Evolutionary conservation across 2,797 vertebrate genomes (phyloP).

Genomic region (Atherinosoma microstoma): DNA sequence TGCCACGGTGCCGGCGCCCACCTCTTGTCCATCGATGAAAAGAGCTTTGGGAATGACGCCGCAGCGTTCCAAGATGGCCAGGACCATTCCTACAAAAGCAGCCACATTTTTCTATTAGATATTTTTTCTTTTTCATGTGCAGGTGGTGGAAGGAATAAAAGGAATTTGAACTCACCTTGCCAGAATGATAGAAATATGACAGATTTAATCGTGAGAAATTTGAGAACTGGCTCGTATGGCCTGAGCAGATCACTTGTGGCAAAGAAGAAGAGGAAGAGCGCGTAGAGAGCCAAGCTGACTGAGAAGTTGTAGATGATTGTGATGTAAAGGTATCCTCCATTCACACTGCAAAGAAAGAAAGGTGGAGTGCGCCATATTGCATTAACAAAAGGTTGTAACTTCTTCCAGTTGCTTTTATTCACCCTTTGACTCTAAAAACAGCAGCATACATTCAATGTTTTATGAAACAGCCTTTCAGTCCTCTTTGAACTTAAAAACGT

Average conservation of each 20-base stretch:
- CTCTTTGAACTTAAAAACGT: conserved; percentile 20
- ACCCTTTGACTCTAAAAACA: conserved; percentile 1
- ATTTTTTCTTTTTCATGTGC: neutral
- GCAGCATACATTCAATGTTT: neutral
- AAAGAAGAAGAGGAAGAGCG: conserved; percentile 95
- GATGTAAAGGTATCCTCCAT: conserved; percentile 94
- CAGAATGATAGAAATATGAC: conserved; percentile 98
- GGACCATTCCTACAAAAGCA: conserved; percentile 85
- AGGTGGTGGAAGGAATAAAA: neutral
- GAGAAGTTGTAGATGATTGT: conserved; percentile 96
- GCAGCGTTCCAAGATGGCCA: conserved; percentile 93
- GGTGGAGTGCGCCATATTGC: neutral
- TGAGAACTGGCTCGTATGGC: conserved; percentile 92
- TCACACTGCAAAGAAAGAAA: conserved; percentile 80
- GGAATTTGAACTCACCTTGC: conserved; percentile 85
- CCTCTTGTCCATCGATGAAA: conserved; percentile 84
- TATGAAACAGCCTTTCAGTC: neutral
- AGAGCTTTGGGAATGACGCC: conserved; percentile 91
- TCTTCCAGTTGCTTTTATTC: neutral
- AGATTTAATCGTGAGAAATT: conserved; percentile 97
- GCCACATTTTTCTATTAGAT: neutral
- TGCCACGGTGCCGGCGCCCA: conserved; percentile 93
- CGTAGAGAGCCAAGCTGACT: conserved; percentile 93
- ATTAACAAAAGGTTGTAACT: neutral
- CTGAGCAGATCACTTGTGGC: conserved; percentile 92